A percentile compares a stretch with the other conserved stretches of the same genome.
Evolutionary conservation across 2,113 vertebrate genomes (phyloP).

Genomic region (Formicarius rufipectus): DNA sequence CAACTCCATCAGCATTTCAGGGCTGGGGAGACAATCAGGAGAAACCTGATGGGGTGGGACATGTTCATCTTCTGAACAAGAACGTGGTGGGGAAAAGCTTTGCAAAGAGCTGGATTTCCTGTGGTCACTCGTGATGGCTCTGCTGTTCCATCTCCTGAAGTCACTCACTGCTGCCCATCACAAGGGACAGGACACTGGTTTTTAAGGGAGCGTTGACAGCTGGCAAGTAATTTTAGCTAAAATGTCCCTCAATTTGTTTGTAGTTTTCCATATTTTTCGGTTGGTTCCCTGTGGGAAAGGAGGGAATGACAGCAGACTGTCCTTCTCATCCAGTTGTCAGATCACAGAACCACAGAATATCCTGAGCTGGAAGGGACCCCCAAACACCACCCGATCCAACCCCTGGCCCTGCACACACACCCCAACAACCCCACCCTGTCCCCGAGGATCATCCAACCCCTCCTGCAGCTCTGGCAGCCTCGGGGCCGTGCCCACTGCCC

Average conservation of each 20-base stretch:
- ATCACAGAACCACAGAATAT: not conserved
- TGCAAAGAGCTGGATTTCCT: not conserved
- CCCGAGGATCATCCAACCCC: not conserved
- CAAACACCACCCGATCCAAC: rapidly evolving
- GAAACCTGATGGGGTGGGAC: not conserved
- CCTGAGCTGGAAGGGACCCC: not conserved
- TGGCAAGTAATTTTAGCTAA: not conserved
- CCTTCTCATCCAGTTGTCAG: not conserved
- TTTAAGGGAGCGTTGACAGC: not conserved
- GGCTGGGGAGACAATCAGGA: not conserved
- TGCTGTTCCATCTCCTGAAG: not conserved
- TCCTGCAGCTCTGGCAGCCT: not conserved
- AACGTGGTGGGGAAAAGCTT: not conserved
- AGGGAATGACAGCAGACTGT: not conserved
- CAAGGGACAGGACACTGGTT: not conserved
- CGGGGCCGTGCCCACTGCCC: not conserved
- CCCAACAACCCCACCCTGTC: not conserved
- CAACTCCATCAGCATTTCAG: not conserved
- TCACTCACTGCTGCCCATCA: not conserved
- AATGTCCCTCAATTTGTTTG: not conserved
- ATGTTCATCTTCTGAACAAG: not conserved
- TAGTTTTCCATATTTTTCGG: not conserved
- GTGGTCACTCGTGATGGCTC: rapidly evolving
- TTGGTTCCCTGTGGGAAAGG: not conserved
- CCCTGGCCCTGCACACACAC: not conserved